Evolutionary conservation across 2,113 vertebrate genomes (phyloP), one percentile per base, ranked within the genome.

Genomic region (Elaphurus davidianus): DNA sequence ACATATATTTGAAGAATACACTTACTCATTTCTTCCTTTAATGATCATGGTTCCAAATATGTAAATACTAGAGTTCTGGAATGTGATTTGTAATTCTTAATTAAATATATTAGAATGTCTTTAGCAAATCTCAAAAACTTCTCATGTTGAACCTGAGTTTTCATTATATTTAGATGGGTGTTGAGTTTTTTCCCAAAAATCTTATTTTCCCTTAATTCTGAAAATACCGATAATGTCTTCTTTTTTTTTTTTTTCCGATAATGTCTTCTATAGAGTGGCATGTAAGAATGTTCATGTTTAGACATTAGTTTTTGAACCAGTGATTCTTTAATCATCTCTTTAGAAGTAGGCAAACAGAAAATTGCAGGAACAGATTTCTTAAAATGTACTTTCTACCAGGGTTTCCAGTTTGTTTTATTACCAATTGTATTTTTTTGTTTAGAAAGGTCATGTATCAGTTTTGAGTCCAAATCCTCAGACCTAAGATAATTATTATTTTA

Each of bases 171-270:
- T 71, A 87, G 40, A 62, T 94, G 50, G 28, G 52, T 45, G n/a
- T 87, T 93, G 15, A 91, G 17, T 47, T 40, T 40, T 54, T 64
- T 6, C 1, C 7, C 52, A 0, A 6, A 71, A 45, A 55, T 74
- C 15, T 57, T 92, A 67, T 47, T 97, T 88, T 93, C 95, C 23
- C 28, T 84, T 83, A 92, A 90, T 88, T 67, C 84, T 90, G 28
- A 85, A 97, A 96, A 93, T 85, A 52, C 17, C 27, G 87, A 36
- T 89, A 59, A 62, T 59, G 11, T 86, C 33, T 67, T 97, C 21
- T 60, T 40, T 40, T 40, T 40, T 40, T 40, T 40, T 40, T 40
- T 40, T 40, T 40, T 40, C 40, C 23, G 83, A 36, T 89, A 59
- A 62, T 59, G 11, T 86, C 33, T 67, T 97, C 21, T 60, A 3